phyloP scores from a whole-genome alignment of 92 coral and sea anemone genomes.

The Zoanthus sansibaricus region DNA sequence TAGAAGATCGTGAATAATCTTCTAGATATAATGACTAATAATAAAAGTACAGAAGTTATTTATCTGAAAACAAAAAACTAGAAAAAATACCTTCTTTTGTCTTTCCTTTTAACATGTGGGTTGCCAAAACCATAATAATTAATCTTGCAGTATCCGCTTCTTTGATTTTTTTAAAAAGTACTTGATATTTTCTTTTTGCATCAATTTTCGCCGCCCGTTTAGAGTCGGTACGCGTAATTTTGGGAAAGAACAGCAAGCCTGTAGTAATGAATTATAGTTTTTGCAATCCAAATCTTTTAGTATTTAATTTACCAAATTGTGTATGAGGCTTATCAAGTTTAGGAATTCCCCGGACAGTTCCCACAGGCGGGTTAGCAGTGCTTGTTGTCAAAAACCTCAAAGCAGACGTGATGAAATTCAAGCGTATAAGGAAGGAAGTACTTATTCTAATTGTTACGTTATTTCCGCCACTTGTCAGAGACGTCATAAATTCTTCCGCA shows the following conservation, averaged over 20 bases:
- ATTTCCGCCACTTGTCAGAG: slow-evolving; percentile 23
- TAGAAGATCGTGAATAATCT: background rate
- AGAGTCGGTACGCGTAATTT: background rate
- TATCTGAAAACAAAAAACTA: background rate
- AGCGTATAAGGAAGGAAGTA: slow-evolving; percentile 27
- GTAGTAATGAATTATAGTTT: background rate
- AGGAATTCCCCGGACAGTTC: background rate
- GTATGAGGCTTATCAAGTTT: background rate
- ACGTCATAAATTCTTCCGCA: slow-evolving; percentile 40
- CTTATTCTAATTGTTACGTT: slow-evolving; percentile 45
- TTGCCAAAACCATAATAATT: background rate
- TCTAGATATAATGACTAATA: background rate
- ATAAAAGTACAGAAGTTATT: background rate
- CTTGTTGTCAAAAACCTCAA: slow-evolving; percentile 1
- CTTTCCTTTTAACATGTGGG: background rate
- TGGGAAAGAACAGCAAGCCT: background rate
- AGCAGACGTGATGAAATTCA: slow-evolving; percentile 40
- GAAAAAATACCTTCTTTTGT: background rate
- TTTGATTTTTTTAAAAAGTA: background rate
- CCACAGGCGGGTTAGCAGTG: background rate
- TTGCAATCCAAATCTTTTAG: background rate
- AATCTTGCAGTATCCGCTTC: background rate
- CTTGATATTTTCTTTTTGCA: no score
- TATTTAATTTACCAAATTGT: background rate
- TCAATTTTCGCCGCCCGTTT: background rate